phyloP scores from a whole-genome alignment of 2,888 invertebrate genomes.

The Philereme vetulata region DNA sequence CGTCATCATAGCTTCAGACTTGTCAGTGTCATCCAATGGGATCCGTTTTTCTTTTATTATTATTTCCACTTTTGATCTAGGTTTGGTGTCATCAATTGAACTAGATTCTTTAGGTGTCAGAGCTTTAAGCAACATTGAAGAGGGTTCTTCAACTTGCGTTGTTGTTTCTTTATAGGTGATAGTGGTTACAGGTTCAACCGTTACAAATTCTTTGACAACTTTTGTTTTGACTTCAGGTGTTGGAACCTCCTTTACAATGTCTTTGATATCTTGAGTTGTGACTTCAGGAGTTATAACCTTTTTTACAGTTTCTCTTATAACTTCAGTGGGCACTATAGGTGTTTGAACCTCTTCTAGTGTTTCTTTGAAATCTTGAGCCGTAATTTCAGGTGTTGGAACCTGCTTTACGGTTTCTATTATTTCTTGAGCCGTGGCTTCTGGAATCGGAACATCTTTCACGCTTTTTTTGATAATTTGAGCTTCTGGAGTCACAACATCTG shows the following conservation, averaged over 20 bases:
- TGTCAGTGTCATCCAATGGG: conserved; percentile 11
- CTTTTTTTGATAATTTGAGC: background rate
- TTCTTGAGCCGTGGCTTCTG: conserved; percentile 1
- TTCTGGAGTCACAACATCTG: conserved; percentile 3
- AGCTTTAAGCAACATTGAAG: conserved; percentile 2
- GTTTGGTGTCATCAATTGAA: conserved; percentile 8
- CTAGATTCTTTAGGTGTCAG: conserved; percentile 8
- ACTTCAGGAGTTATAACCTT: conserved; percentile 4
- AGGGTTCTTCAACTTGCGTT: conserved; percentile 13
- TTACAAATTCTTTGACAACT: conserved; percentile 1
- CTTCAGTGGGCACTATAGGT: background rate
- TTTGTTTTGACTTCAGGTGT: background rate
- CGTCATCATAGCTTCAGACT: conserved; percentile 5
- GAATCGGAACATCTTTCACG: background rate
- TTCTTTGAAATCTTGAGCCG: conserved; percentile 2
- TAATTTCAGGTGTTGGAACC: background rate
- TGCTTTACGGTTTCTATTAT: conserved; percentile 4
- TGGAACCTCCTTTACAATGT: background rate
- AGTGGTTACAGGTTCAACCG: conserved; percentile 1
- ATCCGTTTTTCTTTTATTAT: conserved; percentile 17
- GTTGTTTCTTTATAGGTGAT: conserved; percentile 11
- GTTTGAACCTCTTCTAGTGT: background rate
- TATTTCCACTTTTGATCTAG: conserved; percentile 18
- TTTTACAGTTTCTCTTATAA: background rate
- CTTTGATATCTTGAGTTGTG: conserved; percentile 1